Evolutionary conservation across 1,140 invertebrate species (phyloP).

Genomic region (Drosophila subobscura): DNA sequence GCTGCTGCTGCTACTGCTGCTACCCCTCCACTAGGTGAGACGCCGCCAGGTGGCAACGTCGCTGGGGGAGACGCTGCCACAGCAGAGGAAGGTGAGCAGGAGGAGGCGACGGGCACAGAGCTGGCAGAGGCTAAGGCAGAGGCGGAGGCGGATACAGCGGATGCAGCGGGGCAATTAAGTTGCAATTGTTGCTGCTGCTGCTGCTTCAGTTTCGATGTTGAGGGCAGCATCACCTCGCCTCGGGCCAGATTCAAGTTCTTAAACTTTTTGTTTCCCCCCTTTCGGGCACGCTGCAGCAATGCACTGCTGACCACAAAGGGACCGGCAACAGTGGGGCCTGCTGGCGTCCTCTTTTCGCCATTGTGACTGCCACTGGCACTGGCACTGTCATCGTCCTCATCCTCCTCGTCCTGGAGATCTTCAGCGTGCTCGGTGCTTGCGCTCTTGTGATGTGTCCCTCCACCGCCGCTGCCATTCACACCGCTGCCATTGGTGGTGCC

Average conservation of each 20-base stretch:
- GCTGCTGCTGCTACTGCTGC: constrained; percentile 12
- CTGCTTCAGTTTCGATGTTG: constrained; percentile 77
- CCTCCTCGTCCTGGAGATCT: constrained; percentile 9
- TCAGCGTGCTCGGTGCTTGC: constrained; percentile 30
- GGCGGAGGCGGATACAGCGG: constrained; percentile 3
- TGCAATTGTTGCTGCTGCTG: constrained; percentile 71
- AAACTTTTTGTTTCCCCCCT: constrained; percentile 77
- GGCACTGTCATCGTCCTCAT: constrained; percentile 53
- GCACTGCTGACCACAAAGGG: constrained; percentile 50
- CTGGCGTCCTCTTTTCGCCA: constrained; percentile 38
- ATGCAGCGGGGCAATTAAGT: constrained; percentile 61
- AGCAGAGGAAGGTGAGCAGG: too few relatives aligned
- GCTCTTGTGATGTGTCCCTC: constrained; percentile 46
- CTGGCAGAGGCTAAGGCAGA: constrained; percentile 22
- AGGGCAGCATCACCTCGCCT: constrained; percentile 79
- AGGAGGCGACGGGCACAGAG: too few relatives aligned
- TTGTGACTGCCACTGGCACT: constrained; percentile 4
- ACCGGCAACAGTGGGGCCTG: constrained; percentile 10
- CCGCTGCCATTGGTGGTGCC: constrained; percentile 64
- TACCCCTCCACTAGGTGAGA: constrained; percentile 28
- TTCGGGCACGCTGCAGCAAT: constrained; percentile 60
- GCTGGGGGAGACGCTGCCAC: constrained; percentile 14
- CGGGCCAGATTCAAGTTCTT: constrained; percentile 81
- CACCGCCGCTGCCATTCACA: constrained; percentile 54
- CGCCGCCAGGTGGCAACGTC: background rate